These are phyloP conservation scores for Macroramphosus scolopax DNA, from an alignment of 2,797 vertebrate genomes.

Conservation along the genomic window DNA sequence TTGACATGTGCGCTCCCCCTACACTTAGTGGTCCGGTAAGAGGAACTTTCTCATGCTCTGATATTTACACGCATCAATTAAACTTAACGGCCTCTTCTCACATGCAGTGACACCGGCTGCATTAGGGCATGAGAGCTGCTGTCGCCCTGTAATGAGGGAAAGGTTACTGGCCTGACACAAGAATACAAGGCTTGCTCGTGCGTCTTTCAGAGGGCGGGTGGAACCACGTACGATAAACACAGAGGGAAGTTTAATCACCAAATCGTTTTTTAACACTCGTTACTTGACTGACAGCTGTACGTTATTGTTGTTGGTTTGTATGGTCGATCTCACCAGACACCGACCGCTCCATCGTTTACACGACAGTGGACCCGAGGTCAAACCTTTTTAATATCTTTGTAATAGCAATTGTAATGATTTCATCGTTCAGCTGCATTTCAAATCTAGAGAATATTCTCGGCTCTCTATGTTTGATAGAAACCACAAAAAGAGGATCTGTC, in stretches of 20 bases:
- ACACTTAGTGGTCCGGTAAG: constrained; percentile 75
- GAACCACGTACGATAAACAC: too few species aligned
- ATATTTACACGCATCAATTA: constrained; percentile 76
- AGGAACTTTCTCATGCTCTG: constrained; percentile 78
- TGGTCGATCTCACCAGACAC: too few species aligned
- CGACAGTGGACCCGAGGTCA: constrained; percentile 10
- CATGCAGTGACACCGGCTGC: constrained; percentile 52
- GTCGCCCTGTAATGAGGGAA: constrained; percentile 60
- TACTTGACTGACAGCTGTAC: too few species aligned
- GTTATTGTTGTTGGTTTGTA: too few species aligned
- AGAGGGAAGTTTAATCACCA: too few species aligned
- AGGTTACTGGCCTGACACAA: constrained; percentile 34
- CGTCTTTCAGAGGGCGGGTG: constrained; percentile 10
- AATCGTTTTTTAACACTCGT: constrained; percentile 23
- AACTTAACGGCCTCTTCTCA: constrained; percentile 56
- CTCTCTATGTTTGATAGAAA: constrained; percentile 38
- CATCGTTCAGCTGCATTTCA: too few species aligned
- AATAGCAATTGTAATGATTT: too few species aligned
- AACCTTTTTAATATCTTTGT: too few species aligned
- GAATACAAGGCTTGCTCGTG: constrained; percentile 25
- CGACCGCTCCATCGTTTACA: too few species aligned
- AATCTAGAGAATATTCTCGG: too few species aligned
- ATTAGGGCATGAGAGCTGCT: constrained; percentile 52
- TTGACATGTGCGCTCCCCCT: constrained; percentile 55
- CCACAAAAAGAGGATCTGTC: constrained; percentile 55